Conservation (phyloP, 2,797 vertebrate species). For the Galagoides demidoff region DNA sequence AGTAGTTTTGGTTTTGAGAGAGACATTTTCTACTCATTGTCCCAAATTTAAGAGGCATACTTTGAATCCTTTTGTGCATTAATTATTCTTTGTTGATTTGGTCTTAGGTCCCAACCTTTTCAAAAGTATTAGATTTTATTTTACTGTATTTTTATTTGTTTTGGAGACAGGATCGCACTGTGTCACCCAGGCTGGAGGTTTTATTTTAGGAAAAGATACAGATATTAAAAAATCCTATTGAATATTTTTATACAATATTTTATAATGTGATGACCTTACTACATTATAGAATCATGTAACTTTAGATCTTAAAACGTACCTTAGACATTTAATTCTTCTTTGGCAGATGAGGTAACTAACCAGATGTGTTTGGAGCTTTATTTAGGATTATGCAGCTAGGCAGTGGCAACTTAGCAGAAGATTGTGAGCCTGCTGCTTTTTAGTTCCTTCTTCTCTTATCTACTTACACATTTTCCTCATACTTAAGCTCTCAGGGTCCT, state of each 20-base stretch:
- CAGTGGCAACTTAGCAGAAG: not conserved
- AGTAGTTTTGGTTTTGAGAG: not conserved
- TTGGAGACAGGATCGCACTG: too few species aligned
- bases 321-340: conserved; percentile 7
- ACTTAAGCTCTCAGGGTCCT: not conserved
- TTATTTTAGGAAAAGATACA: not conserved
- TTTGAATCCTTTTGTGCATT: not conserved
- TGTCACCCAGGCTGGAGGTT: not conserved
- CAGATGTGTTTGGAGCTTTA: not conserved
- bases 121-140: not conserved
- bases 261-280: not conserved
- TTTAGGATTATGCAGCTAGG: not conserved
- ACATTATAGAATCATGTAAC: not conserved
- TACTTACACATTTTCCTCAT: not conserved
- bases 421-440: not conserved
- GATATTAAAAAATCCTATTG: not conserved
- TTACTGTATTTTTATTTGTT: not conserved
- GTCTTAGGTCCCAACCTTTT: not conserved
- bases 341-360: not conserved
- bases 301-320: not conserved
- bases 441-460: not conserved
- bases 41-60: not conserved
- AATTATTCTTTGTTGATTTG: not conserved
- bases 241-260: not conserved
- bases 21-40: not conserved